Conservation (phyloP, 2,888 invertebrate species). For the Eupithecia subumbrata region DNA sequence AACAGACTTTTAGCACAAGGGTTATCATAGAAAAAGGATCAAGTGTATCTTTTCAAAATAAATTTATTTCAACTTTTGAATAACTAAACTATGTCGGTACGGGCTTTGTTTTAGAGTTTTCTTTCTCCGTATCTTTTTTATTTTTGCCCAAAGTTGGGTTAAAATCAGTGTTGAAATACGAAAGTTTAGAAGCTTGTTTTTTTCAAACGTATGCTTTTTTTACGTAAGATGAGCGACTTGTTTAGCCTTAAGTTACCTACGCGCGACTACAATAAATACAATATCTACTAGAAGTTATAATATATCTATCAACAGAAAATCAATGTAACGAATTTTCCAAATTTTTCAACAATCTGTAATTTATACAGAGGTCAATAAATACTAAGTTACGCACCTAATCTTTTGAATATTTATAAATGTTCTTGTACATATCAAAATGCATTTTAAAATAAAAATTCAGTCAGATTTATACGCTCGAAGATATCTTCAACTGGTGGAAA, state of each 20-base stretch:
- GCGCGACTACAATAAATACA: neutral
- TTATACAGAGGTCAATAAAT: neutral
- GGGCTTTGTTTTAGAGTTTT: too few species aligned
- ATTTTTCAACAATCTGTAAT: neutral
- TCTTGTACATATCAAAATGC: constrained; percentile 5
- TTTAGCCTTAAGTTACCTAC: neutral
- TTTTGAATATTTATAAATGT: neutral
- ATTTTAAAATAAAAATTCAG: neutral
- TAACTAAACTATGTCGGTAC: too few species aligned
- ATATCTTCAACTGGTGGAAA: neutral
- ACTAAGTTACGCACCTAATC: neutral
- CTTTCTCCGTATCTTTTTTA: too few species aligned
- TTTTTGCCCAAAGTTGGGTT: too few species aligned
- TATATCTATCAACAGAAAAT: neutral
- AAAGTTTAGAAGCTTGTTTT: too few species aligned
- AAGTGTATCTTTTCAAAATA: too few species aligned
- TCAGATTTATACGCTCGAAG: neutral
- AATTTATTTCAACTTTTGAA: too few species aligned
- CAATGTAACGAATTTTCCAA: neutral
- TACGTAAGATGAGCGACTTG: too few species aligned
- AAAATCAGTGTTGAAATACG: too few species aligned
- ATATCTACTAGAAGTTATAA: neutral
- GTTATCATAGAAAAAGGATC: too few species aligned
- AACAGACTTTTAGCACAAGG: too few species aligned
- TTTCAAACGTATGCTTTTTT: too few species aligned